phyloP scores from a whole-genome alignment of 2,888 invertebrate species.

The Gibbula magus region DNA sequence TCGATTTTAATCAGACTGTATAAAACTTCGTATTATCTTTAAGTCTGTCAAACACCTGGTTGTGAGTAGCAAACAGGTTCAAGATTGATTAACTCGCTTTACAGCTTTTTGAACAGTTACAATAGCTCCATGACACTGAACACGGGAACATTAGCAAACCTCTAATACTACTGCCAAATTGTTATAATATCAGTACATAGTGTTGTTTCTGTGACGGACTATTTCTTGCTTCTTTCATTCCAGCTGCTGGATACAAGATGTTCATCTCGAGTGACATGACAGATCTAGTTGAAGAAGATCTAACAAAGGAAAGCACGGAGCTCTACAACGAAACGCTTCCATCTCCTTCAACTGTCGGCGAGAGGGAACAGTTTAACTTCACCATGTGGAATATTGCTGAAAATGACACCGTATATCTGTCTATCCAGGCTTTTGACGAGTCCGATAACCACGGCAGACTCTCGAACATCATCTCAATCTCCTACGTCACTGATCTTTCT shows the following conservation, averaged over 20 bases:
- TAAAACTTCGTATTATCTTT: no score
- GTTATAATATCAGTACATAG: no score
- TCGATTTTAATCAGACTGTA: no score
- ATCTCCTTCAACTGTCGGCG: conserved; percentile 28
- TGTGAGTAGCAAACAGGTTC: no score
- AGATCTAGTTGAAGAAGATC: conserved; percentile 21
- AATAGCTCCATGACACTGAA: no score
- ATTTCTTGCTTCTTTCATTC: neutral
- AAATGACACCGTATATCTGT: conserved; percentile 39
- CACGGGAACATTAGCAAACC: no score
- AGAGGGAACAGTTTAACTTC: conserved; percentile 27
- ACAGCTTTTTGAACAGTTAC: no score
- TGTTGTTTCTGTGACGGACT: no score
- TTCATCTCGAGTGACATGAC: conserved; percentile 31
- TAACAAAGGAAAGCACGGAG: neutral
- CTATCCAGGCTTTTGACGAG: conserved; percentile 42
- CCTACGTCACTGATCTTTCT: conserved; percentile 34
- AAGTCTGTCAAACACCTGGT: no score
- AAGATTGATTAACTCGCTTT: no score
- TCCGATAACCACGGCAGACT: conserved; percentile 40
- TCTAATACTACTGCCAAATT: no score
- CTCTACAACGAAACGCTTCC: conserved; percentile 12
- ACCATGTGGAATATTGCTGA: neutral
- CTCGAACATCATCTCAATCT: conserved; percentile 48
- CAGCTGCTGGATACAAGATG: conserved; percentile 38